Evolutionary conservation across 2,888 invertebrate genomes (phyloP).

Genomic region (Geophilus truncorum): DNA sequence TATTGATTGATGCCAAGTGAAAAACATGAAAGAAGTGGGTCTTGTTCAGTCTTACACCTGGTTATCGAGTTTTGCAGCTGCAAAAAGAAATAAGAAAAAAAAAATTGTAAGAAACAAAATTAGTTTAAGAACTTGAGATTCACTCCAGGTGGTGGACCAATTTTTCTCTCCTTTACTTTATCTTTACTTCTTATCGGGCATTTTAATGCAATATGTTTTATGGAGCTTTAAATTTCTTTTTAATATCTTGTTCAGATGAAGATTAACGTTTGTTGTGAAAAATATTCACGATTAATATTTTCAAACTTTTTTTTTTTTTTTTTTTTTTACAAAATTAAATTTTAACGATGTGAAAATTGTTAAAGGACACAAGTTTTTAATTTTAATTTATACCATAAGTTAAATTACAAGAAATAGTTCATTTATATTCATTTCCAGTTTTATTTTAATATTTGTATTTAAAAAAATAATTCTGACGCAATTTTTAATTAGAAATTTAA

Average conservation of each 20-base stretch:
- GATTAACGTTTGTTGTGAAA: too few relatives aligned
- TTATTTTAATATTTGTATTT: background rate
- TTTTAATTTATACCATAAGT: too few relatives aligned
- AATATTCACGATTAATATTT: too few relatives aligned
- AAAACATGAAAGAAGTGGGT: background rate
- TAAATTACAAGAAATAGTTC: background rate
- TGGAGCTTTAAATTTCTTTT: background rate
- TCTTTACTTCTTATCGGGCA: background rate
- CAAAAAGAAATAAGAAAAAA: too few relatives aligned
- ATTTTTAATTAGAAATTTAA: background rate
- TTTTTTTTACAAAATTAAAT: background rate
- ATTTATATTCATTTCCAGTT: background rate
- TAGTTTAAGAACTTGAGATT: background rate
- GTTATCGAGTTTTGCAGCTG: background rate
- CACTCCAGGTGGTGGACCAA: background rate
- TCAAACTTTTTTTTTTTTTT: background rate
- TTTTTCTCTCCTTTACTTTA: background rate
- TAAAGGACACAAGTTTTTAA: too few relatives aligned
- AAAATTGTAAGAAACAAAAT: background rate
- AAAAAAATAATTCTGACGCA: background rate
- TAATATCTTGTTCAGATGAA: background rate
- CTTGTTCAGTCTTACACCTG: background rate
- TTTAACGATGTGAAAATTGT: too few relatives aligned
- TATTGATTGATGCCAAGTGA: background rate
- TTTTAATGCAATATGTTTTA: background rate